A percentile compares a stretch with the other conserved stretches of the same genome.
phyloP scores from a whole-genome alignment of 2,113 vertebrate genomes.

The Bos javanicus region DNA sequence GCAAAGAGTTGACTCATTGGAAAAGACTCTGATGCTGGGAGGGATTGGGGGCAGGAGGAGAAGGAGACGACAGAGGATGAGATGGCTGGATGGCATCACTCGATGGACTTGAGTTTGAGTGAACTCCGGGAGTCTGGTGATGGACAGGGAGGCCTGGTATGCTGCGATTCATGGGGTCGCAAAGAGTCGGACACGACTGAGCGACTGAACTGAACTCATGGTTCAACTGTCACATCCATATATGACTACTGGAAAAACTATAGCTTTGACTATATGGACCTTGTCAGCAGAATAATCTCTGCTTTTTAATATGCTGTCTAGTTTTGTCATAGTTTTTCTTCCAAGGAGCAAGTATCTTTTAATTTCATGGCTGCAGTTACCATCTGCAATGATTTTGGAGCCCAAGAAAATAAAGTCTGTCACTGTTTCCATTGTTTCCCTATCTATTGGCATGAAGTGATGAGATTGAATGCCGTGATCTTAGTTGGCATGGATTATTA shows the following conservation, averaged over 20 bases:
- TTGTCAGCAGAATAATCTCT: neutral
- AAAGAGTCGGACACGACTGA: too few relatives aligned
- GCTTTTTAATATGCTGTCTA: neutral
- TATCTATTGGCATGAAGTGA: neutral
- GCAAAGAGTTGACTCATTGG: too few relatives aligned
- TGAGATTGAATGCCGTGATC: neutral
- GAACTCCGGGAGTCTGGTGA: too few relatives aligned
- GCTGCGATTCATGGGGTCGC: too few relatives aligned
- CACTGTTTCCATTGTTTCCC: neutral
- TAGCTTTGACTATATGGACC: neutral
- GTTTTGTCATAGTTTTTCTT: neutral
- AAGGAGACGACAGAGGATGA: too few relatives aligned
- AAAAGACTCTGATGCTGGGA: too few relatives aligned
- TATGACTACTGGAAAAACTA: neutral
- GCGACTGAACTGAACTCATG: too few relatives aligned
- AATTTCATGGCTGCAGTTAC: neutral
- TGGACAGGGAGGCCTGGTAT: too few relatives aligned
- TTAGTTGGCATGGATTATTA: neutral
- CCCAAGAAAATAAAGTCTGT: neutral
- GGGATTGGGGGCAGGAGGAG: too few relatives aligned
- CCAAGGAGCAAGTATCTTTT: neutral
- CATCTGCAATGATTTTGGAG: neutral
- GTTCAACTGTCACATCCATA: neutral
- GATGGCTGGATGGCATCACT: too few relatives aligned
- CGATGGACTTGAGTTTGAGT: too few relatives aligned